Conservation (phyloP, 2,888 invertebrate species). For the Dinocampus coccinellae region DNA sequence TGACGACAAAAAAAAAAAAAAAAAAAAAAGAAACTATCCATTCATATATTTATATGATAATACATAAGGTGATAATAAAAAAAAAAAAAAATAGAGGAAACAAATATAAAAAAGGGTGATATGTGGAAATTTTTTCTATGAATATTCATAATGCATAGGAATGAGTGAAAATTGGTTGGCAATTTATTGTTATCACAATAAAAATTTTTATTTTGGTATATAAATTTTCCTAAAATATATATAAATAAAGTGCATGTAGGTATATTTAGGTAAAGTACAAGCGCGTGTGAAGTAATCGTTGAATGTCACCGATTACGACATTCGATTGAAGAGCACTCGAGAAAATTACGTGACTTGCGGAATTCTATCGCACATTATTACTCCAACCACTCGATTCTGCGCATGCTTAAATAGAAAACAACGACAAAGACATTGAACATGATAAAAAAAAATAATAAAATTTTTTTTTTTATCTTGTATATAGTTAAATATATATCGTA, state of each 20-base stretch:
- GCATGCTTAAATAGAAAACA: background rate
- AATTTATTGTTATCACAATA: constrained; percentile 19
- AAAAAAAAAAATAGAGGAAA: background rate
- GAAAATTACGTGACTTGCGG: constrained; percentile 43
- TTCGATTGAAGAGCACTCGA: constrained; percentile 32
- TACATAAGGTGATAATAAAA: background rate
- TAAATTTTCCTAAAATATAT: background rate
- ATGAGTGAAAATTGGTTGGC: background rate
- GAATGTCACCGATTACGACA: constrained; percentile 24
- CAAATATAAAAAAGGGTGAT: too few relatives aligned
- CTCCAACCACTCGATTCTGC: constrained; percentile 16
- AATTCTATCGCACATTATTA: background rate
- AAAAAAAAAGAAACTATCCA: too few relatives aligned
- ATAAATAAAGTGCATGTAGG: background rate
- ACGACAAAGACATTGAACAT: background rate
- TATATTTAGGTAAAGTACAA: background rate
- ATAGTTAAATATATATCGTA: too few relatives aligned
- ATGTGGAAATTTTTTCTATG: too few relatives aligned
- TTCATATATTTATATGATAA: too few relatives aligned
- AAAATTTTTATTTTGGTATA: too few relatives aligned
- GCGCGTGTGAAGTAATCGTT: constrained; percentile 12
- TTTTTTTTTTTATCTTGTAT: too few relatives aligned
- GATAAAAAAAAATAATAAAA: background rate
- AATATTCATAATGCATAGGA: background rate
- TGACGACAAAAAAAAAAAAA: too few relatives aligned